A percentile compares a stretch with the other conserved stretches of the same genome.
Evolutionary conservation across 2,113 vertebrate genomes (phyloP).

Genomic region (Apeltes quadracus): DNA sequence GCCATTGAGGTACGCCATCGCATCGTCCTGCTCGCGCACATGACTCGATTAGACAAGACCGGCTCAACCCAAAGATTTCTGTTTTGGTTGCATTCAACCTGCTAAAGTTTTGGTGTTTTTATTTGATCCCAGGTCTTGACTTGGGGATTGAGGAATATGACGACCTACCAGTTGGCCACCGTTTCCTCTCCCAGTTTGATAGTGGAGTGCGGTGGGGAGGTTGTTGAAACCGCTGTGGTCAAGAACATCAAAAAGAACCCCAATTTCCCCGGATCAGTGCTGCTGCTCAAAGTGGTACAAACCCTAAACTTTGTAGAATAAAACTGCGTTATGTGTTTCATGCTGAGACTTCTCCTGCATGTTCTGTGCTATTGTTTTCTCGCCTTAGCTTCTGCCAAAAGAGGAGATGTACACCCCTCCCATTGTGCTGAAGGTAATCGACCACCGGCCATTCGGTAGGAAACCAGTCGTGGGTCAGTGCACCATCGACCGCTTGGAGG

Average conservation of each 20-base stretch:
- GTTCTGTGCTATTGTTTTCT: background rate
- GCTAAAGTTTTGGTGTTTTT: background rate
- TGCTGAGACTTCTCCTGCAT: background rate
- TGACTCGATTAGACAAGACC: conserved; percentile 41
- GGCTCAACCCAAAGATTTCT: conserved; percentile 18
- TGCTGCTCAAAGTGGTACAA: conserved; percentile 95
- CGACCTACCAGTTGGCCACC: conserved; percentile 91
- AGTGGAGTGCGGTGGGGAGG: conserved; percentile 93
- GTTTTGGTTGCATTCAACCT: background rate
- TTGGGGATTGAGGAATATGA: conserved; percentile 98
- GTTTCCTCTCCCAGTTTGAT: conserved; percentile 90
- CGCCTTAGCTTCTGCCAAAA: conserved; percentile 88
- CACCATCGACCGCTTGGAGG: conserved; percentile 87
- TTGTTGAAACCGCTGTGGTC: conserved; percentile 90
- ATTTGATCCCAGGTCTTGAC: conserved; percentile 86
- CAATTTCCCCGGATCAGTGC: conserved; percentile 93
- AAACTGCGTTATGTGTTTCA: background rate
- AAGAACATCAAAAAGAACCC: conserved; percentile 96
- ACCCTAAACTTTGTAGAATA: background rate
- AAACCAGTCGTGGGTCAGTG: conserved; percentile 95
- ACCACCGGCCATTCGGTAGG: conserved; percentile 93
- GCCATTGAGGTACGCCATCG: conserved; percentile 86
- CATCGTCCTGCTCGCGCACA: background rate
- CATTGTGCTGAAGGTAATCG: conserved; percentile 94
- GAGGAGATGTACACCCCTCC: conserved; percentile 96